Base-by-base conservation (phyloP, 2,113 vertebrate species). In the Neomonachus schauinslandi region DNA sequence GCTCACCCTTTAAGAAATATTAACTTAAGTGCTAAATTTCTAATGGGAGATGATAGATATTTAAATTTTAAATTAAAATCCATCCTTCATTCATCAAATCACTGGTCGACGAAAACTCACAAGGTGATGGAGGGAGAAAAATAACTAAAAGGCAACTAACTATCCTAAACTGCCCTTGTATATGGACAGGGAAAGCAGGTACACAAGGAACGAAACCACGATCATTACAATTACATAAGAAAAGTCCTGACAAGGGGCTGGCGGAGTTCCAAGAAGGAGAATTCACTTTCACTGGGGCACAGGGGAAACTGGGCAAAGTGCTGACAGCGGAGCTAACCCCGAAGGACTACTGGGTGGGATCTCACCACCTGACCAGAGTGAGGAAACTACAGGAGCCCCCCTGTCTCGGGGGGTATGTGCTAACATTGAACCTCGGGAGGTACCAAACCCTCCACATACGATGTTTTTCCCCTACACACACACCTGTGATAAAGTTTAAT, bases 11-110 rank as follows among this genome's bases (percentile, higher is more conserved):
- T 83, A 83, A 91, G 26, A 92, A 95, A 86, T 76, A 71, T 18
- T 91, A 92, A 82, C 16, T 74, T 63, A 77, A 65, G 1, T 63
- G 36, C 36, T 87, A 65, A n/a, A 46, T 94, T 80, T 87, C 49
- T 74, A 49, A 21, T 49, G 31, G 22, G 61, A 89, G 7, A 95
- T 77, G 26, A 77, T 0, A 96, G n/a, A 77, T 65, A 92, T 4
- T 77, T 86, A 49, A 79, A 82, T 94, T 92, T 92, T 94, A 74
- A 88, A 89, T 76, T 67, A 85, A 83, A 95, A 88, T 79, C n/a
- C 10, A 69, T 22, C 39, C 11, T 51, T 91, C 65, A 77, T 61
- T 89, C n/a, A 59, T 33, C 86, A 94, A 57, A 77, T 57, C 7
- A 13, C 18, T 72, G n/a, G 36, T 79, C 36, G 57, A 69, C 36